These are phyloP conservation scores for Sisyra terminalis DNA, from an alignment of 2,888 invertebrate genomes.

Conservation along the genomic window DNA sequence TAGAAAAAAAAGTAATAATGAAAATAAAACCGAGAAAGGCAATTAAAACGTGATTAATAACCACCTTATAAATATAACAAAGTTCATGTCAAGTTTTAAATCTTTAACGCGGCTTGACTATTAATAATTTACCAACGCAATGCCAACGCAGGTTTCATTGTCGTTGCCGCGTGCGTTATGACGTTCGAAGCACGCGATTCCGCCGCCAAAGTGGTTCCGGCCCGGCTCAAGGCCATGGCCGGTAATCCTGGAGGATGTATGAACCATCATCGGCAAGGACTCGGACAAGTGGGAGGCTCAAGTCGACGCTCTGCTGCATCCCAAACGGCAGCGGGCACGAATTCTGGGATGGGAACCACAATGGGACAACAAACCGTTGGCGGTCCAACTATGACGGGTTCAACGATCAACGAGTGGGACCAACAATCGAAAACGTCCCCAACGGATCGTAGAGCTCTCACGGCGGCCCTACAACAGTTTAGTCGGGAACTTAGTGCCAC, in stretches of 20 bases:
- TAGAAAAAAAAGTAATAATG: no score
- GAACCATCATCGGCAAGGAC: conserved; percentile 3
- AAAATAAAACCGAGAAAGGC: no score
- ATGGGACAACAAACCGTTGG: neutral
- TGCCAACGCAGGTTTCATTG: conserved; percentile 82
- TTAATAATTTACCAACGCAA: no score
- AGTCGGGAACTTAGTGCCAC: conserved; percentile 17
- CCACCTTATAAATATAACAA: conserved; percentile 1
- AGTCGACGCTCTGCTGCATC: conserved; percentile 30
- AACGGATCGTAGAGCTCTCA: conserved; percentile 29
- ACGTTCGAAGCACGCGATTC: conserved; percentile 96
- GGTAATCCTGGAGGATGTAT: conserved; percentile 19
- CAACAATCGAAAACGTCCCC: conserved; percentile 18
- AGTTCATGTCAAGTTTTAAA: neutral
- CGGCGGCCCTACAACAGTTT: conserved; percentile 30
- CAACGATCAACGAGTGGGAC: conserved; percentile 17
- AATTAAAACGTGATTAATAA: neutral
- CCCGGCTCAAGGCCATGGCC: conserved; percentile 35
- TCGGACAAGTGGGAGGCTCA: conserved; percentile 13
- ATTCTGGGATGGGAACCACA: neutral
- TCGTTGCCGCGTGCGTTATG: conserved; percentile 95
- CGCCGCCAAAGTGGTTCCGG: conserved; percentile 81
- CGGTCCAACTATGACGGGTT: conserved; percentile 18
- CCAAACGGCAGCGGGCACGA: conserved; percentile 18
- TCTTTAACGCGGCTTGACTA: no score